These are phyloP conservation scores for Polypedilum pembai DNA, from an alignment of 1,140 invertebrate genomes.

Conservation along the genomic window DNA sequence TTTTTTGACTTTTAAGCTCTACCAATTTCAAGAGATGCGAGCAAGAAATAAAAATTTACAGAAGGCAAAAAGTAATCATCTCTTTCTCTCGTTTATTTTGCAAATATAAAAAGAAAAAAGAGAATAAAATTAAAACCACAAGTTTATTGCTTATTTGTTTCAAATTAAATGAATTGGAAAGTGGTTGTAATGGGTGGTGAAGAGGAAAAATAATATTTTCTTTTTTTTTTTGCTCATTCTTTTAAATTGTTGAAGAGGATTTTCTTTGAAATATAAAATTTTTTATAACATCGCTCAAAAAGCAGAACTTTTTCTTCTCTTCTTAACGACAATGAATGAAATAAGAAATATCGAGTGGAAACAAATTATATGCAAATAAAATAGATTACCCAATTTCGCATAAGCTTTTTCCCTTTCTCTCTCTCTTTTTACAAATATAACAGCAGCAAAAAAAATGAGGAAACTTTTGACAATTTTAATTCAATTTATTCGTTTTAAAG, in stretches of 20 bases:
- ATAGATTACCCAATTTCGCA: too few species aligned
- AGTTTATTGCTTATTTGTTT: conserved; percentile 27
- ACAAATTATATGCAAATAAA: too few species aligned
- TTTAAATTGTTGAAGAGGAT: neutral
- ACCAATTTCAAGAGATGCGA: neutral
- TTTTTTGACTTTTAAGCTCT: conserved; percentile 12
- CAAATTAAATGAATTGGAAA: conserved; percentile 25
- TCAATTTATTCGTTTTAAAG: too few species aligned
- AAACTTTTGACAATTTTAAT: too few species aligned
- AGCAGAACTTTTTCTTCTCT: too few species aligned
- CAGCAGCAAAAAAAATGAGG: too few species aligned
- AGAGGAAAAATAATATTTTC: neutral
- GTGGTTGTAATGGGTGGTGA: neutral
- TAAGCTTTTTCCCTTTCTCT: too few species aligned
- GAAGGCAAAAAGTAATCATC: neutral
- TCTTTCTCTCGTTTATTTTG: neutral
- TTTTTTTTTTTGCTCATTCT: neutral
- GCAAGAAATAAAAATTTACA: neutral
- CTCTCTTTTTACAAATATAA: too few species aligned
- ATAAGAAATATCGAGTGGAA: too few species aligned
- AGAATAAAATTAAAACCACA: conserved; percentile 20
- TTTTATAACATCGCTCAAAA: too few species aligned
- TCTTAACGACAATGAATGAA: too few species aligned
- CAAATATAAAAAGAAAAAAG: neutral
- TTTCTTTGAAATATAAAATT: neutral